Evolutionary conservation across 2,113 vertebrate genomes (phyloP), one percentile per base, ranked within the genome.

Genomic region (Atherinomorus stipes): DNA sequence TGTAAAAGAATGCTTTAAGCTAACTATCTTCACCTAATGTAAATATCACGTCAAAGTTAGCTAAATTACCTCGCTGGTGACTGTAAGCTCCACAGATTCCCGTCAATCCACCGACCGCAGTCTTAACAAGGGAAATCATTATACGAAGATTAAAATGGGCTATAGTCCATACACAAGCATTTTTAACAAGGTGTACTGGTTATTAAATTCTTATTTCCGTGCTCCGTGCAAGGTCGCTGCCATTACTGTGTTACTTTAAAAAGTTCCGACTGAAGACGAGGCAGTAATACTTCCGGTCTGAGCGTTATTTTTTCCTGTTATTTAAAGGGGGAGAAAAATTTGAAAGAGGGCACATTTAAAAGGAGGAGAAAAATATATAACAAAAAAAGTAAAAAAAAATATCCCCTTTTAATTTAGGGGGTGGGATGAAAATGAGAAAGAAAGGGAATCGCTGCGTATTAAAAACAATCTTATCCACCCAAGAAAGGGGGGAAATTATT

Each of bases 121-220:
- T 53, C 23, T 90, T 94, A 3, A 93, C 10, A 11, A 89, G 21
- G 2, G 87, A 80, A 0, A 92, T 57, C 92, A 94, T 95, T 28
- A 4, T 71, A 62, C 11, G 11, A 19, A 44, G 23, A 12, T 22
- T 34, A 1, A 59, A 7, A 11, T 1, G 10, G 10, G 13, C 2
- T 13, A 4, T 16, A 10, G 16, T 22, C 18, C 7, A 31, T 4
- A 40, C 2, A 44, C 4, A 0, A n/a, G 7, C 16, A 74, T 72
- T 49, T 47, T n/a, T 40, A 13, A 0, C 3, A 5, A 1, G 19
- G 1, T 11, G 15, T 3, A 60, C 28, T 9, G 22, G 19, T 51
- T 2, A 11, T 15, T 31, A 34, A 22, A 44, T 34, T 23, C 42
- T 28, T 54, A 25, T 5, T 9, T 12, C 25, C 79, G 80, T 10